Evolutionary conservation across 2,113 vertebrate genomes (phyloP).

Genomic region (Herpetotheres cachinnans): DNA sequence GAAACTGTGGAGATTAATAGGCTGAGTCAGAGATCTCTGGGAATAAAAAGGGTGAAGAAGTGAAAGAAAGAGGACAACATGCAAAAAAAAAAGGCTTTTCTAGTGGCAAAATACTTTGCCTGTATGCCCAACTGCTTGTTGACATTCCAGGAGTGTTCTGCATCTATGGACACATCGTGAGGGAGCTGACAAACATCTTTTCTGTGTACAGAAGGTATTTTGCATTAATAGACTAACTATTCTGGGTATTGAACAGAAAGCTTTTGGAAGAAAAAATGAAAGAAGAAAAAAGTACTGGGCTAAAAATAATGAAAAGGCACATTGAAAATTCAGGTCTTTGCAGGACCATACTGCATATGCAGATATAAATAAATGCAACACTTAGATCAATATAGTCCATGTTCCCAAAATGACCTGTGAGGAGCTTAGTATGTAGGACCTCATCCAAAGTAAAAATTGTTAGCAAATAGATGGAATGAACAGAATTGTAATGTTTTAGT

Average conservation of each 20-base stretch:
- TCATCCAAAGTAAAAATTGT: neutral
- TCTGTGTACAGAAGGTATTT: neutral
- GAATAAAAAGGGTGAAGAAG: neutral
- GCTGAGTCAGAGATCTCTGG: neutral
- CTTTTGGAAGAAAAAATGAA: neutral
- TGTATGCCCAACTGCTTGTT: neutral
- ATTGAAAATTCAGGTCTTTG: neutral
- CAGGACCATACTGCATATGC: neutral
- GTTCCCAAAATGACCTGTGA: neutral
- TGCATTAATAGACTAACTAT: neutral
- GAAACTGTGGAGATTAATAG: neutral
- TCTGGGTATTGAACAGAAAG: neutral
- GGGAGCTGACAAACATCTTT: neutral
- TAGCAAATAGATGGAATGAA: neutral
- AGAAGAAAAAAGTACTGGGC: neutral
- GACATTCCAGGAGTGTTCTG: neutral
- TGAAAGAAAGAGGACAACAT: neutral
- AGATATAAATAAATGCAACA: neutral
- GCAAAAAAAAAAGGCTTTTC: neutral
- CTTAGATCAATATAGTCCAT: neutral
- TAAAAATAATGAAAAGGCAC: neutral
- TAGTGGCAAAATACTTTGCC: neutral
- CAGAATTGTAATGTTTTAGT: neutral
- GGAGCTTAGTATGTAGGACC: neutral
- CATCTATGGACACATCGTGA: fast-evolving